These are phyloP conservation scores for Elephas maximus DNA, from an alignment of 2,113 vertebrate genomes.

Conservation along the genomic window DNA sequence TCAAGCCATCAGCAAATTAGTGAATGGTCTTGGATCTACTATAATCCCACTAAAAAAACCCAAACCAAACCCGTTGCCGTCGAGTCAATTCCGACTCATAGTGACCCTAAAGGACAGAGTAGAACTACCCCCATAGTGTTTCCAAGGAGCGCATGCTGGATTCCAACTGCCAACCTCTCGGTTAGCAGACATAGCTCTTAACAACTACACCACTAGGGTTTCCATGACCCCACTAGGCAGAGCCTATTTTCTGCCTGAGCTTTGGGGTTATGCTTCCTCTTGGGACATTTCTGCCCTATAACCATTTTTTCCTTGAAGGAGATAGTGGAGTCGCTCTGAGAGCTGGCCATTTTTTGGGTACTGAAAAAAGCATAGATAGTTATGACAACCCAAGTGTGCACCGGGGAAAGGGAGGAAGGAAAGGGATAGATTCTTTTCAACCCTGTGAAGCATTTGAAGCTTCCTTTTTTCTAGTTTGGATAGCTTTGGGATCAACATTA, in stretches of 20 bases:
- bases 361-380: background rate
- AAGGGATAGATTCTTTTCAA: background rate
- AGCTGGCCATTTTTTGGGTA: background rate
- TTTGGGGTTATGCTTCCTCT: background rate
- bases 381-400: background rate
- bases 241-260: background rate
- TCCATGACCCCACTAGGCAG: background rate
- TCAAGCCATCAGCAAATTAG: background rate
- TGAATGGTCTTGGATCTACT: background rate
- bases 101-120: too few species aligned
- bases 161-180: too few species aligned
- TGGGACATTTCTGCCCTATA: background rate
- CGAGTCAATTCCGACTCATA: too few species aligned
- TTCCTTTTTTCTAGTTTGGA: background rate
- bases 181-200: too few species aligned
- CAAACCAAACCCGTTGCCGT: too few species aligned
- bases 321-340: background rate
- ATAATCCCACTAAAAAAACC: background rate
- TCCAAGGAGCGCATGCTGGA: too few species aligned
- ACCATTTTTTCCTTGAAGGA: background rate
- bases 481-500: background rate
- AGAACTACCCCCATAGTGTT: too few species aligned
- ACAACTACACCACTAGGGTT: too few species aligned
- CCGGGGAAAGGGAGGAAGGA: background rate
- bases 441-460: background rate